These are phyloP conservation scores for Pandemis heparana DNA, from an alignment of 2,888 invertebrate genomes.

Conservation along the genomic window DNA sequence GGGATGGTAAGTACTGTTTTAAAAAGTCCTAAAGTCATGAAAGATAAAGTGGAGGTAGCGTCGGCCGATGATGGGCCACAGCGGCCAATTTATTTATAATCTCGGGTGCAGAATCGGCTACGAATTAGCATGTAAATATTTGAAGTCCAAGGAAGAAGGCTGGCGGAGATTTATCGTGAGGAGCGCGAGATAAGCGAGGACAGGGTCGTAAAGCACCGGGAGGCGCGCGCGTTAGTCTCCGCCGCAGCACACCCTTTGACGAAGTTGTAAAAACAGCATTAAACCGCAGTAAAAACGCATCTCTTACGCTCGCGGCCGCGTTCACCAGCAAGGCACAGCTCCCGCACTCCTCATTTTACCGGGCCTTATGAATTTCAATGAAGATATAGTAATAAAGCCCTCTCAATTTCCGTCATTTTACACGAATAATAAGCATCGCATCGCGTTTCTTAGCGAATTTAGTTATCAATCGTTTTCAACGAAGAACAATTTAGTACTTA, in stretches of 20 bases:
- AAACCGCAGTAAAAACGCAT: conserved; percentile 86
- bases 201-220: conserved; percentile 78
- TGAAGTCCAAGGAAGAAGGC: conserved; percentile 80
- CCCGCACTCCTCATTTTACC: conserved; percentile 74
- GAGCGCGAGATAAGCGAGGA: conserved; percentile 79
- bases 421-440: conserved; percentile 24
- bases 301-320: conserved; percentile 57
- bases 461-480: not conserved
- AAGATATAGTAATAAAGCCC: conserved; percentile 71
- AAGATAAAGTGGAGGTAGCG: conserved; percentile 76
- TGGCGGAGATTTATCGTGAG: conserved; percentile 82
- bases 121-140: conserved; percentile 86
- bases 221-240: conserved; percentile 54
- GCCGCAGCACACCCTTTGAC: conserved; percentile 78
- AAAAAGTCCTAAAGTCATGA: conserved; percentile 78
- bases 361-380: conserved; percentile 84
- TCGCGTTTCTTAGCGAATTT: conserved; percentile 12
- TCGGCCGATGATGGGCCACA: conserved; percentile 71
- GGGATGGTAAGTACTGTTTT: conserved; percentile 63
- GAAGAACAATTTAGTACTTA: not conserved
- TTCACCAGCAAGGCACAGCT: conserved; percentile 53
- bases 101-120: conserved; percentile 82
- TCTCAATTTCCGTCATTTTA: conserved; percentile 47
- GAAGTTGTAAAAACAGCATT: conserved; percentile 85
- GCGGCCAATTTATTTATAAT: conserved; percentile 82